Base-by-base conservation (phyloP, 2,113 vertebrate genomes). In the Ailurus styani region DNA sequence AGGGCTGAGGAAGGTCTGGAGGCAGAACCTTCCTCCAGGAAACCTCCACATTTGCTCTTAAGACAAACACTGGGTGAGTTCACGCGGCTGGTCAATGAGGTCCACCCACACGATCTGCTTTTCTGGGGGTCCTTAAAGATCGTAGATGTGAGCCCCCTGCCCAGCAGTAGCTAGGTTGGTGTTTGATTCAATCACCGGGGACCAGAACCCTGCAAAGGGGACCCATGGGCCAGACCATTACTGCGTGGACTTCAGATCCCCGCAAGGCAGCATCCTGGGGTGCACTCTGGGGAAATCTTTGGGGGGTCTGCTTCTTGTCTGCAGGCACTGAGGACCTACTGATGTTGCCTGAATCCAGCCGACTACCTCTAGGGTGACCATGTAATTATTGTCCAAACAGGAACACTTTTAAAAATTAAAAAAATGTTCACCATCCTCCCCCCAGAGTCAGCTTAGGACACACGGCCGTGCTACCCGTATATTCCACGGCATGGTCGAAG, bases 391-490 rank as follows among this genome's bases (percentile, higher is more conserved):
- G 84, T 37, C 31, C 70, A 25, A 25, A 78, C 0, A 42, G 29
- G 52, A 52, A 6, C 4, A 17, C 54, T 54, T 47, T 5, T 20
- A 52, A 34, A 12, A 42, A 29, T n/a, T 1, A 5, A 11, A 60
- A 52, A 14, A 6, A 18, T 15, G 27, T 3, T 5, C 23, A 17
- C 40, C 50, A 42, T 27, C 12, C 5, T 6, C 23, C 37, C 2
- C 0, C 37, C 10, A 25, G 31, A 60, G 7, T 31, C 2, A 13
- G 31, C 5, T 50, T 7, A 73, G 34, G 52, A 11, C 1, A 0
- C 8, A 1, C 7, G 14, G 50, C 9, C 62, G 10, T 1, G 12
- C 23, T 31, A 20, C 5, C 60, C 14, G 9, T 2, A 0, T 14
- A 81, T 17, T 75, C 42, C 50, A 23, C 6, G 3, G 14, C 15